Conservation (phyloP, 1,140 invertebrate species). For the Drosophila virilis region DNA sequence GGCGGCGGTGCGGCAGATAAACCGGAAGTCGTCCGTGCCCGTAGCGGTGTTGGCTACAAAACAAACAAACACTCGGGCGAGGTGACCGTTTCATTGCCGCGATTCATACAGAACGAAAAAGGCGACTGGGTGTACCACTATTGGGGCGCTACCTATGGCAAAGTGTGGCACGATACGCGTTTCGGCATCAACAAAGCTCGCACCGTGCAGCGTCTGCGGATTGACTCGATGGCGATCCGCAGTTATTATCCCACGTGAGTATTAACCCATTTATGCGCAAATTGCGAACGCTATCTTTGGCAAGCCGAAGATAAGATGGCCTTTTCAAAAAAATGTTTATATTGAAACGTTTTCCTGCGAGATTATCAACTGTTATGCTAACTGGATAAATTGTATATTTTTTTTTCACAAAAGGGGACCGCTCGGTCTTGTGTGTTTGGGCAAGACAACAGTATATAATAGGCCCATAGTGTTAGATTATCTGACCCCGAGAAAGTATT, state of each 20-base stretch:
- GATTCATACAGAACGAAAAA: not conserved
- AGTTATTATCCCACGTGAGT: not conserved
- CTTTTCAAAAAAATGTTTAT: too few species aligned
- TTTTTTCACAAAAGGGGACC: not conserved
- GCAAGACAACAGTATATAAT: constrained; percentile 1
- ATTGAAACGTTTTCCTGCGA: too few species aligned
- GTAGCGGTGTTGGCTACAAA: not conserved
- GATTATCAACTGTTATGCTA: too few species aligned
- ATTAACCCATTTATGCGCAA: not conserved
- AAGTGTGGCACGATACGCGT: constrained; percentile 2
- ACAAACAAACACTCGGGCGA: not conserved
- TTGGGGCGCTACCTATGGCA: not conserved
- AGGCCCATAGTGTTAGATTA: constrained; percentile 3
- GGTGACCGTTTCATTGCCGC: not conserved
- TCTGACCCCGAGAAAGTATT: not conserved
- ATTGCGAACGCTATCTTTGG: too few species aligned
- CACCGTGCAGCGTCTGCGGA: not conserved
- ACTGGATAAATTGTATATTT: too few species aligned
- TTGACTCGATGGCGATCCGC: not conserved
- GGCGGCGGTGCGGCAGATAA: too few species aligned
- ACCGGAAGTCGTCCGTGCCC: not conserved
- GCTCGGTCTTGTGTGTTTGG: not conserved
- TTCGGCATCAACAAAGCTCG: not conserved
- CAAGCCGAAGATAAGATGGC: too few species aligned
- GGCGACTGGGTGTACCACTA: not conserved